These are phyloP conservation scores for Noctua comes DNA, from an alignment of 2,888 invertebrate species.

Conservation along the genomic window DNA sequence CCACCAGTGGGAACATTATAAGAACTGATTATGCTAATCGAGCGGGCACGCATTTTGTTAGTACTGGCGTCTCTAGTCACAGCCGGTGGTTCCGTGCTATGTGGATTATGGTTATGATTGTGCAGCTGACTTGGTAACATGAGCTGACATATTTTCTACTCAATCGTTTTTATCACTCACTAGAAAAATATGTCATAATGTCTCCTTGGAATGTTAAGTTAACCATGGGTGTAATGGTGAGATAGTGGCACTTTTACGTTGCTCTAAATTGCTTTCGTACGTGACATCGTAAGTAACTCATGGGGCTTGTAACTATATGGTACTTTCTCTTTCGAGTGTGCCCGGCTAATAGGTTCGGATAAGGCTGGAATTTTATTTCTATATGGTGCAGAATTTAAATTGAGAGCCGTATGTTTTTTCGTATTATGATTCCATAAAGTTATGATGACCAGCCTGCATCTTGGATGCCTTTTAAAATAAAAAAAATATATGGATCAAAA, in stretches of 20 bases:
- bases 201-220: constrained; percentile 41
- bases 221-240: constrained; percentile 47
- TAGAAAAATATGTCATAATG: constrained; percentile 37
- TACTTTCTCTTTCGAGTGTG: constrained; percentile 76
- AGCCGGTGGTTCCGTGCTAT: neutral
- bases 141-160: constrained; percentile 25
- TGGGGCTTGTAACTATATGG: constrained; percentile 71
- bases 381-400: constrained; percentile 23
- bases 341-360: constrained; percentile 36
- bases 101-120: constrained; percentile 1
- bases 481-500: neutral
- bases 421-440: neutral
- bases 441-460: neutral
- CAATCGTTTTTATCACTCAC: constrained; percentile 7
- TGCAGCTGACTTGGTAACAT: constrained; percentile 21
- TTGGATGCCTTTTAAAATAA: neutral
- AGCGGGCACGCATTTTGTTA: neutral
- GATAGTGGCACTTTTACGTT: constrained; percentile 68
- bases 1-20: neutral
- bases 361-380: constrained; percentile 27
- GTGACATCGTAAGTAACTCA: constrained; percentile 80
- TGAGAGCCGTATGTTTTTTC: neutral
- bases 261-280: constrained; percentile 76
- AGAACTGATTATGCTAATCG: neutral
- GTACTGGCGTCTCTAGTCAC: neutral